Percentiles rank a stretch among this genome's conserved stretches.
Conservation (phyloP, 2,888 invertebrate genomes). For the Vanessa cardui region DNA sequence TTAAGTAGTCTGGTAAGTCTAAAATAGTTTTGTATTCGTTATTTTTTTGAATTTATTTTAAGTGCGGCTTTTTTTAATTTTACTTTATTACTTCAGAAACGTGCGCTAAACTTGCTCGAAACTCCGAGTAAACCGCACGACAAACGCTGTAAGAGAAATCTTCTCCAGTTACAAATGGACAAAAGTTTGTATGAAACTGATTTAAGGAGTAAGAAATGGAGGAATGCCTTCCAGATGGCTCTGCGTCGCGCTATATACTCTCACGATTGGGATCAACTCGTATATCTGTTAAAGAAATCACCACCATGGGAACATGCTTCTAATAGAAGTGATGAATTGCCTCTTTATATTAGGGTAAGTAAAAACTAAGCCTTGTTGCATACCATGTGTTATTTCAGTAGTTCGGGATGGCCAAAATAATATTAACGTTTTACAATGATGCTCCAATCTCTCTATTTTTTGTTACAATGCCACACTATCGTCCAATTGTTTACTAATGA, state of each 20-base stretch:
- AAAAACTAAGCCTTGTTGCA: neutral
- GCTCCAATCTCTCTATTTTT: no score
- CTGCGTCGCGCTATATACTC: conserved; percentile 62
- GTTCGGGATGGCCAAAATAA: no score
- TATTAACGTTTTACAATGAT: no score
- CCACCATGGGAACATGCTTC: conserved; percentile 59
- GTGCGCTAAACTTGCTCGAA: conserved; percentile 53
- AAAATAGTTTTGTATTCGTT: neutral
- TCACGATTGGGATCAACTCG: conserved; percentile 69
- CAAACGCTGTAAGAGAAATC: conserved; percentile 54
- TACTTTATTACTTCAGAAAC: conserved; percentile 49
- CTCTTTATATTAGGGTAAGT: conserved; percentile 62
- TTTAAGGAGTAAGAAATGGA: conserved; percentile 41
- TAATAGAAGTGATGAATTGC: conserved; percentile 41
- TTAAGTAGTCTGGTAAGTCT: conserved; percentile 62
- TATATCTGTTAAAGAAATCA: conserved; percentile 62
- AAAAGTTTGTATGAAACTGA: conserved; percentile 37
- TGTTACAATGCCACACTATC: no score
- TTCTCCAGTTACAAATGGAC: conserved; percentile 52
- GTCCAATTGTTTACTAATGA: no score
- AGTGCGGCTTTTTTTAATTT: neutral
- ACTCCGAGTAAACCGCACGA: conserved; percentile 41
- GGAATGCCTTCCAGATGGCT: conserved; percentile 48
- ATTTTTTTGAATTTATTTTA: neutral
- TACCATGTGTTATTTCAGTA: no score